Conservation (phyloP, 2,888 invertebrate genomes). For the Harpagoxenus sublaevis region DNA sequence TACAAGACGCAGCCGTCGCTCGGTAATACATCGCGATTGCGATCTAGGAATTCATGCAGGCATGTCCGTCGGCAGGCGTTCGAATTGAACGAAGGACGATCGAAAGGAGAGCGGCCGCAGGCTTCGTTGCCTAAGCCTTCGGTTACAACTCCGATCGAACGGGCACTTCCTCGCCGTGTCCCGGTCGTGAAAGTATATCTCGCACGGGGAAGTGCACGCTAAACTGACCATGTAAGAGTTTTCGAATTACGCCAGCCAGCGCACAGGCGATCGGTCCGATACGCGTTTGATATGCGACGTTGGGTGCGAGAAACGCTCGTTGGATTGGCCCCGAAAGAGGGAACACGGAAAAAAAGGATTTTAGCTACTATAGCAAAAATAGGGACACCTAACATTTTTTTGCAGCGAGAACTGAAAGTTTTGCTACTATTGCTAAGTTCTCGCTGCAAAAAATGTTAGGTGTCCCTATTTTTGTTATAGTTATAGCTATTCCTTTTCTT, state of each 20-base stretch:
- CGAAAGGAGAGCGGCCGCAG: constrained; percentile 80
- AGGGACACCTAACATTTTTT: no score
- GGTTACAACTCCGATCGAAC: constrained; percentile 64
- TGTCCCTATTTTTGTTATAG: no score
- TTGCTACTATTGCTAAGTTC: no score
- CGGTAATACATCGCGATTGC: not conserved
- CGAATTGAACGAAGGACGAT: constrained; percentile 80
- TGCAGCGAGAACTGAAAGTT: no score
- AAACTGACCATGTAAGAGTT: constrained; percentile 58
- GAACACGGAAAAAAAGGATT: no score
- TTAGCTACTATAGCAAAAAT: no score
- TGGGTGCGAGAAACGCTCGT: not conserved
- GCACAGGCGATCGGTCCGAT: not conserved
- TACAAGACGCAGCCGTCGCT: not conserved
- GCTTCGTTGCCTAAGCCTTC: constrained; percentile 74
- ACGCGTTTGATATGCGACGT: not conserved
- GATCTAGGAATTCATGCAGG: constrained; percentile 62
- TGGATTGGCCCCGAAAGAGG: not conserved
- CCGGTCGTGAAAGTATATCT: constrained; percentile 70
- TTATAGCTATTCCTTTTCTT: no score
- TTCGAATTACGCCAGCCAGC: constrained; percentile 51
- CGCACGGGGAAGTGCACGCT: constrained; percentile 58
- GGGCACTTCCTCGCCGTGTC: constrained; percentile 63
- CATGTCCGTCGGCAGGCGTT: constrained; percentile 50
- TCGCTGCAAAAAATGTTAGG: no score